Evolutionary conservation across 2,888 invertebrate species (phyloP).

Genomic region (Pyralis farinalis): DNA sequence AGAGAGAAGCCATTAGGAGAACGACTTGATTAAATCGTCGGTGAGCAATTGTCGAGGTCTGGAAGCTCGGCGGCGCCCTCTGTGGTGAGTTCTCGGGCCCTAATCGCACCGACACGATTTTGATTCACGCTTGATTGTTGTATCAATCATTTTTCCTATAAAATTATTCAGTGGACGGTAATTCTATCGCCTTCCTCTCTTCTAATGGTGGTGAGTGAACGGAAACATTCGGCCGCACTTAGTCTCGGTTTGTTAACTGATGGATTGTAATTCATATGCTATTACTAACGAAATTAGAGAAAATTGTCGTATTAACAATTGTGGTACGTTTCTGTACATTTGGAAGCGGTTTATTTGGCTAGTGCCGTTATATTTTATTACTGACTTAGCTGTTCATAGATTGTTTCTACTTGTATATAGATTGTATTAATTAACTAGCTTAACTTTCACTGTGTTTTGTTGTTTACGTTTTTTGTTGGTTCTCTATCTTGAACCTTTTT

Average conservation of each 20-base stretch:
- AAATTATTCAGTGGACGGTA: conserved; percentile 78
- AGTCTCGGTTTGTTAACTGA: conserved; percentile 75
- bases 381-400: conserved; percentile 1
- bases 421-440: too few relatives aligned
- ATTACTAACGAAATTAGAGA: conserved; percentile 57
- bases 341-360: conserved; percentile 9
- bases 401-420: background rate
- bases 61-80: conserved; percentile 41
- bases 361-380: conserved; percentile 8
- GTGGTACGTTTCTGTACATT: conserved; percentile 23
- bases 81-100: conserved; percentile 45
- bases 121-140: conserved; percentile 75
- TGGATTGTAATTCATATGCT: conserved; percentile 70
- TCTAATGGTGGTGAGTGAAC: conserved; percentile 53
- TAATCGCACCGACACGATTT: conserved; percentile 75
- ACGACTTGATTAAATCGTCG: conserved; percentile 72
- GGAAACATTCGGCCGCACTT: conserved; percentile 72
- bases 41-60: conserved; percentile 56
- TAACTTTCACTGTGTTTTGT: too few relatives aligned
- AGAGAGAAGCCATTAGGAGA: conserved; percentile 70
- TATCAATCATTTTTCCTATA: conserved; percentile 79
- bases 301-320: conserved; percentile 46
- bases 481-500: too few relatives aligned
- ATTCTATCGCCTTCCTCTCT: conserved; percentile 64
- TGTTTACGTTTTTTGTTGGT: too few relatives aligned